Evolutionary conservation across 2,113 vertebrate genomes (phyloP).

Genomic region (Platichthys flesus): DNA sequence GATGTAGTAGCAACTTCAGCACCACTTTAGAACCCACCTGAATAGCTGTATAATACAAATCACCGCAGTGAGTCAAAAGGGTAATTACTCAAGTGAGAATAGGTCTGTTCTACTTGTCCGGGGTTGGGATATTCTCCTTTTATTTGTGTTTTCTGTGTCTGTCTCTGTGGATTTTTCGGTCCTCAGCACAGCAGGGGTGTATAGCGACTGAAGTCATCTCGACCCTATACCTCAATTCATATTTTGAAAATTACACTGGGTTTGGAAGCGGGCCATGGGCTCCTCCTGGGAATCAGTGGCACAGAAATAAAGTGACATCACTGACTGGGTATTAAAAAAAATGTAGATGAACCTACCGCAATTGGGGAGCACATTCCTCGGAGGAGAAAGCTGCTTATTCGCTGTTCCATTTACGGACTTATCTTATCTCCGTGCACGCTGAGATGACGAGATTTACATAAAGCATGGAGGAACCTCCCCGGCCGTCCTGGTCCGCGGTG

Average conservation of each 20-base stretch:
- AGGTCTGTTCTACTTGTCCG: conserved; percentile 24
- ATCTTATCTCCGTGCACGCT: conserved; percentile 67
- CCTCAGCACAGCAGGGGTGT: conserved; percentile 60
- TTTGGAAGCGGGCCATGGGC: conserved; percentile 77
- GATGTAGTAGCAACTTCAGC: conserved; percentile 36
- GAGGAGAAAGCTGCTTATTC: conserved; percentile 79
- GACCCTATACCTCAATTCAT: conserved; percentile 77
- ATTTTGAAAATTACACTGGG: conserved; percentile 77
- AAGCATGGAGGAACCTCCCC: conserved; percentile 72
- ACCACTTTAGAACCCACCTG: conserved; percentile 34
- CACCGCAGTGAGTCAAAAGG: conserved; percentile 38
- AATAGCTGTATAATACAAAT: conserved; percentile 52
- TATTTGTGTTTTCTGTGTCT: conserved; percentile 24
- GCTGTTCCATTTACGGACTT: conserved; percentile 78
- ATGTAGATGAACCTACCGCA: conserved; percentile 78
- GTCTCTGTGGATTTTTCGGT: conserved; percentile 37
- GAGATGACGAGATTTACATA: conserved; percentile 81
- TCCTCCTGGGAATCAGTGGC: conserved; percentile 77
- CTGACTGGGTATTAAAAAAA: conserved; percentile 78
- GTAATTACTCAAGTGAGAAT: conserved; percentile 17
- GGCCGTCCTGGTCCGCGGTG: conserved; percentile 49
- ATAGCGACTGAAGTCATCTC: conserved; percentile 36
- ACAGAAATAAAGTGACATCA: conserved; percentile 83
- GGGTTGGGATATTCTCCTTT: conserved; percentile 24
- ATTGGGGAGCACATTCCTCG: conserved; percentile 77